Conservation (phyloP, 2,888 invertebrate species). For the Ariolimax columbianus region DNA sequence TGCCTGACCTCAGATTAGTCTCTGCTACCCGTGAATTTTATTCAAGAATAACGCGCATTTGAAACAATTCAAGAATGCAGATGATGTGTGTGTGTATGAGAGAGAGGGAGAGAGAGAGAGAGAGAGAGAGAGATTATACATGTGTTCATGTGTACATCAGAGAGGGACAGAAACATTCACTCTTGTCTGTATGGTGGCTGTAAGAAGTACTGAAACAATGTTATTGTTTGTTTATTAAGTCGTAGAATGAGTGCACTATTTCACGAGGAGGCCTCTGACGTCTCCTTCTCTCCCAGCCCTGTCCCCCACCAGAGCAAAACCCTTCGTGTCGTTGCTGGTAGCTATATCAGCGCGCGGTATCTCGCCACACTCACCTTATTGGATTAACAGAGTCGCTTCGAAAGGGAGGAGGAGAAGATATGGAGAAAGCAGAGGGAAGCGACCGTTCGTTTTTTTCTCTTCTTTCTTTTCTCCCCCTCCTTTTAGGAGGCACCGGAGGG, state of each 20-base stretch:
- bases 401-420: background rate
- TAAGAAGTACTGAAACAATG: background rate
- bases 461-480: background rate
- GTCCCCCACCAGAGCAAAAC: too few relatives aligned
- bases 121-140: background rate
- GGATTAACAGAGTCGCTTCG: slow-evolving; percentile 13
- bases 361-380: background rate
- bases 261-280: background rate
- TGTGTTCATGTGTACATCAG: too few relatives aligned
- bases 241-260: background rate
- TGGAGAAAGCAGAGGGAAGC: too few relatives aligned
- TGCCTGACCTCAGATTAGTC: too few relatives aligned
- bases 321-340: background rate
- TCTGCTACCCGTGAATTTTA: too few relatives aligned
- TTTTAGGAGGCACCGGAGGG: background rate
- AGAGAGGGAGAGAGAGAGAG: background rate
- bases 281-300: too few relatives aligned
- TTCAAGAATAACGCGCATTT: too few relatives aligned
- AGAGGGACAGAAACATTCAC: background rate
- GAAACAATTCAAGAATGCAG: too few relatives aligned
- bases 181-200: background rate
- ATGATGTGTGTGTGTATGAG: too few relatives aligned
- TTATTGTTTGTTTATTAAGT: background rate
- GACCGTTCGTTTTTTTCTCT: background rate
- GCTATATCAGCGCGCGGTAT: background rate